phyloP scores from a whole-genome alignment of 2,797 vertebrate genomes.

The Cossypha dichroa region DNA sequence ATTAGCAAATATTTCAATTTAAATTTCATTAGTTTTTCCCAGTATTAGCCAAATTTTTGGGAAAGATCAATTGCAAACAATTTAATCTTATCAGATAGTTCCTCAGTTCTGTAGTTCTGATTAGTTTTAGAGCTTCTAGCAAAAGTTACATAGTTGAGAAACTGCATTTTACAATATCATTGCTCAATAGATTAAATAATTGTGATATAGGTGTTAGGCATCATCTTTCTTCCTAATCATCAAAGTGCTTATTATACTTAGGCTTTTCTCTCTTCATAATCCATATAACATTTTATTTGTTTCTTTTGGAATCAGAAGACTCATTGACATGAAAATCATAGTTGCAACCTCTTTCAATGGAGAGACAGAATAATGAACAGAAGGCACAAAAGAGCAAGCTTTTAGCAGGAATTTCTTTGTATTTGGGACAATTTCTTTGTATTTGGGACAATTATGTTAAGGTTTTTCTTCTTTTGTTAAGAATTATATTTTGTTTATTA shows the following conservation, averaged over 20 bases:
- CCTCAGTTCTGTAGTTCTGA: not conserved
- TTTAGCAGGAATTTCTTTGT: too few relatives aligned
- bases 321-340: not conserved
- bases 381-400: not conserved
- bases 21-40: not conserved
- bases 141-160: not conserved
- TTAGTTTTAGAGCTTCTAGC: not conserved
- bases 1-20: not conserved
- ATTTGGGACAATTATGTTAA: conserved; percentile 11
- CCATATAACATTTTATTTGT: not conserved
- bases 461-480: conserved; percentile 3
- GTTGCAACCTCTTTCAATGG: not conserved
- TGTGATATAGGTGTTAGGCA: not conserved
- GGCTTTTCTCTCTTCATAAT: not conserved
- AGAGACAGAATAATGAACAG: not conserved
- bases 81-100: not conserved
- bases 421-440: not conserved
- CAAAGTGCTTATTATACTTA: not conserved
- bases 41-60: not conserved
- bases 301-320: not conserved
- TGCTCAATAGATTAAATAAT: not conserved
- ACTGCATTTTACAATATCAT: not conserved
- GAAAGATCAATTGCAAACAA: not conserved
- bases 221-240: not conserved
- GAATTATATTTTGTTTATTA: not conserved